phyloP scores from a whole-genome alignment of 2,888 invertebrate genomes.

The Caenorhabditis virilis region DNA sequence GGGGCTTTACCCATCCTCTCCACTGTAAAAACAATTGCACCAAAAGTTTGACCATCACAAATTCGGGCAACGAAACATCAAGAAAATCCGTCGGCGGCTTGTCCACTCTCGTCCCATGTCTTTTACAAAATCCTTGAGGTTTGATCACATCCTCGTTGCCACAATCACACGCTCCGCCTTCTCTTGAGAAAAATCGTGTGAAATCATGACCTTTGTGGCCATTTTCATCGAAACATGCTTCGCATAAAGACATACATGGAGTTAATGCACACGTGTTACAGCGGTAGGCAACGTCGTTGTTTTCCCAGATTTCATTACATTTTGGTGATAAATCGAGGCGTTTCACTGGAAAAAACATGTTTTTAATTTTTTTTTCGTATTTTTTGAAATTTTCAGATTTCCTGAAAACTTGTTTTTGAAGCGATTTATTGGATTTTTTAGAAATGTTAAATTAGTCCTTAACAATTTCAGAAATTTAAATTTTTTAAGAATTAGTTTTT shows the following conservation, averaged over 20 bases:
- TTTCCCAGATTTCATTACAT: slow-evolving; percentile 97
- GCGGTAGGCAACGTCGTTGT: slow-evolving; percentile 95
- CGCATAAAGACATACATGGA: slow-evolving; percentile 63
- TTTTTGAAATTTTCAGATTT: too few relatives aligned
- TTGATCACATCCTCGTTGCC: slow-evolving; percentile 59
- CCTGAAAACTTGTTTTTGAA: too few relatives aligned
- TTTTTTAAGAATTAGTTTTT: too few relatives aligned
- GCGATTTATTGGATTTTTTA: too few relatives aligned
- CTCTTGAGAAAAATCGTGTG: slow-evolving; percentile 59
- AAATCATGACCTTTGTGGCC: slow-evolving; percentile 60
- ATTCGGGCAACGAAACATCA: slow-evolving; percentile 46
- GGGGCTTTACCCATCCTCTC: slow-evolving; percentile 44
- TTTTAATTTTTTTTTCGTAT: too few relatives aligned
- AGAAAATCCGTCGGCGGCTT: neutral
- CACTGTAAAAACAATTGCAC: slow-evolving; percentile 41
- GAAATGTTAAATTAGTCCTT: too few relatives aligned
- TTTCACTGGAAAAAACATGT: too few relatives aligned
- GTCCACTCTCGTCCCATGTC: neutral
- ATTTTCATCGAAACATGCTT: slow-evolving; percentile 55
- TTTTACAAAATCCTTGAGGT: slow-evolving; percentile 34
- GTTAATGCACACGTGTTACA: slow-evolving; percentile 90
- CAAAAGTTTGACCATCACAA: slow-evolving; percentile 48
- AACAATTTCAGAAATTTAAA: too few relatives aligned
- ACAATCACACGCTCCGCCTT: slow-evolving; percentile 65
- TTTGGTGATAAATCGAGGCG: slow-evolving; percentile 72